Percentiles rank a stretch among this genome's conserved stretches.
Conservation (phyloP, 2,797 vertebrate genomes). For the Hippoglossus hippoglossus region DNA sequence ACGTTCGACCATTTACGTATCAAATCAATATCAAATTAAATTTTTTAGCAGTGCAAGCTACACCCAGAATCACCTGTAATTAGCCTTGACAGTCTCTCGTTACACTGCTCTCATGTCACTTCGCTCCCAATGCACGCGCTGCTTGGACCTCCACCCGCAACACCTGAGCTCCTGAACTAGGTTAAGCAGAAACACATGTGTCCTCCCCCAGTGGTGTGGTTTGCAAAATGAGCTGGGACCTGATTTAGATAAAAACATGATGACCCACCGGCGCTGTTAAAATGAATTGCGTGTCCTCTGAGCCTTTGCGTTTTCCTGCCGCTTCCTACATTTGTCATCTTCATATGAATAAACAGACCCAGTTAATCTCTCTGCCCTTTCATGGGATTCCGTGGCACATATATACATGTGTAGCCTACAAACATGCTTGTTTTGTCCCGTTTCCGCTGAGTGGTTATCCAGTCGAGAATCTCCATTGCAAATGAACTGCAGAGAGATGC, state of each 20-base stretch:
- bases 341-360: conserved; percentile 84
- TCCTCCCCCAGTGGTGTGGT: conserved; percentile 63
- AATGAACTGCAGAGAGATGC: conserved; percentile 58
- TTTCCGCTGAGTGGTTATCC: conserved; percentile 69
- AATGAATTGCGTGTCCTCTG: conserved; percentile 80
- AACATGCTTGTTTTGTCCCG: conserved; percentile 57
- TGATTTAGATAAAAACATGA: conserved; percentile 81
- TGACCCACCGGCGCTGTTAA: conserved; percentile 80
- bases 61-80: conserved; percentile 86
- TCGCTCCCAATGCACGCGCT: conserved; percentile 37
- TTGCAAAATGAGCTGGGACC: conserved; percentile 72
- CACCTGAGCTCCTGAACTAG: conserved; percentile 61
- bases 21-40: conserved; percentile 91
- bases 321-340: conserved; percentile 81
- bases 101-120: conserved; percentile 78
- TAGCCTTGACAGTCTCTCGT: conserved; percentile 83
- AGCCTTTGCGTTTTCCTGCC: conserved; percentile 69
- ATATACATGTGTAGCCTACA: conserved; percentile 58
- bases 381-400: conserved; percentile 61
- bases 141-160: conserved; percentile 27
- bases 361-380: conserved; percentile 80
- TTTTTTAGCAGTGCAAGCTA: conserved; percentile 87
- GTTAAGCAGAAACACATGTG: conserved; percentile 67
- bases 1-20: conserved; percentile 85
- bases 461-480: conserved; percentile 65